Evolutionary conservation across 2,797 vertebrate species (phyloP).

Genomic region (Halcyon leucocephala): DNA sequence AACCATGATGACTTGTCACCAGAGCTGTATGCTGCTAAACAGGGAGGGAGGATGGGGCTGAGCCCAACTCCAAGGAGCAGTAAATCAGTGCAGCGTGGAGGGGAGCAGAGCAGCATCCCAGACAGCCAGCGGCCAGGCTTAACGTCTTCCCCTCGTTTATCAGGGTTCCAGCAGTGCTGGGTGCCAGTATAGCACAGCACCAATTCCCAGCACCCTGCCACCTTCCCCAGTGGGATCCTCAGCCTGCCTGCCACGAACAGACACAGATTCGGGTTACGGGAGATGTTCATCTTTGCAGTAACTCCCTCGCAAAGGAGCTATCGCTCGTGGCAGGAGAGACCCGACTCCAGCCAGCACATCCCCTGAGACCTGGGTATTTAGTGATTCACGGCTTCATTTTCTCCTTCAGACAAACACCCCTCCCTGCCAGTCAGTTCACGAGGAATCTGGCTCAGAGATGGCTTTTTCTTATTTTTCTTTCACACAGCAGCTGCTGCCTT

Average conservation of each 20-base stretch:
- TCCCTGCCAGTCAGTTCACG: neutral
- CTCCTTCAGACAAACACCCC: neutral
- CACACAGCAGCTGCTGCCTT: slow-evolving; percentile 39
- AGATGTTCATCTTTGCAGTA: neutral
- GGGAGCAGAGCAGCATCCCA: neutral
- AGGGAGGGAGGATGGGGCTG: neutral
- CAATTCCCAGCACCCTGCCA: neutral
- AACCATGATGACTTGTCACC: neutral
- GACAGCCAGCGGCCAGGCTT: neutral
- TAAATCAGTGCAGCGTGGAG: neutral
- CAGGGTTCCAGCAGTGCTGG: neutral
- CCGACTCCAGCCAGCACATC: neutral
- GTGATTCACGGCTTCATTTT: neutral
- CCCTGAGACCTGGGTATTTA: neutral
- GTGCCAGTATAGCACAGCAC: accelerated
- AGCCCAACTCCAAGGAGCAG: neutral
- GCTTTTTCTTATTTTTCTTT: neutral
- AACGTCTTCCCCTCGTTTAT: accelerated
- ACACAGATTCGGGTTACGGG: accelerated
- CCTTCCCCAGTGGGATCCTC: neutral
- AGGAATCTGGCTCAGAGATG: slow-evolving; percentile 5
- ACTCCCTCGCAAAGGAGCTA: neutral
- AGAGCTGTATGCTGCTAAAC: neutral
- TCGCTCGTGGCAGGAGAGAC: neutral
- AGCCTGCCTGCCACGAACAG: neutral